Evolutionary conservation across 2,113 vertebrate species (phyloP).

Genomic region (Poeciliopsis occidentalis): DNA sequence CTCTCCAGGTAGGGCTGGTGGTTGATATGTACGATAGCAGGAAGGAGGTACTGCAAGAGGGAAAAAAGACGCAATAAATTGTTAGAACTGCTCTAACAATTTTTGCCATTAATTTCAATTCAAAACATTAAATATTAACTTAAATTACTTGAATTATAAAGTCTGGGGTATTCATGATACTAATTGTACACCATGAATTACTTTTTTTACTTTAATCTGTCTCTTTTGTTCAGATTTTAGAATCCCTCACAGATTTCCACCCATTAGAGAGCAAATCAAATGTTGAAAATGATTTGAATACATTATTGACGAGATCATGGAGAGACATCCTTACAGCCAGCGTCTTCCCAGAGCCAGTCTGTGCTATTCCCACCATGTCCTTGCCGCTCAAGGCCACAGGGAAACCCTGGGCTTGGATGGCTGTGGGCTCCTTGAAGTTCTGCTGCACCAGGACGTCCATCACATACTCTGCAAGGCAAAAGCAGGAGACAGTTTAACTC

Average conservation of each 20-base stretch:
- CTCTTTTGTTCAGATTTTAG: not conserved
- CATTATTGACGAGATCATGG: not conserved
- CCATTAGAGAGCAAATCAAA: not conserved
- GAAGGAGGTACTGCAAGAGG: slow-evolving; percentile 88
- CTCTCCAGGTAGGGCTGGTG: slow-evolving; percentile 98
- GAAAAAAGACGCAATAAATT: not conserved
- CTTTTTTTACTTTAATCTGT: not conserved
- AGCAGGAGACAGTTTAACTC: not conserved
- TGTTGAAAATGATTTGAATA: not conserved
- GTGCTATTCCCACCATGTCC: slow-evolving; percentile 99
- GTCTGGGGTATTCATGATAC: not conserved
- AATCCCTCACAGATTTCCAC: not conserved
- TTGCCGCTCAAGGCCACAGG: slow-evolving; percentile 92
- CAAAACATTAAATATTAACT: no score
- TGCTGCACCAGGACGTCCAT: slow-evolving; percentile 93
- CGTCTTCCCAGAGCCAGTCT: slow-evolving; percentile 98
- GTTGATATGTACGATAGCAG: slow-evolving; percentile 98
- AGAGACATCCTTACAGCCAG: slow-evolving; percentile 83
- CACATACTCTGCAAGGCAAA: slow-evolving; percentile 86
- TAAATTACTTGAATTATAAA: no score
- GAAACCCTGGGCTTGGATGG: slow-evolving; percentile 96
- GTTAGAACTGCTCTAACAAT: not conserved
- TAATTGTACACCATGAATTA: not conserved
- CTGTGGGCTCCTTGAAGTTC: slow-evolving; percentile 96
- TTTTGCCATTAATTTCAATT: no score